Evolutionary conservation across 2,113 vertebrate species (phyloP), one percentile per base, ranked within the genome.

Genomic region (Atrichornis clamosus): DNA sequence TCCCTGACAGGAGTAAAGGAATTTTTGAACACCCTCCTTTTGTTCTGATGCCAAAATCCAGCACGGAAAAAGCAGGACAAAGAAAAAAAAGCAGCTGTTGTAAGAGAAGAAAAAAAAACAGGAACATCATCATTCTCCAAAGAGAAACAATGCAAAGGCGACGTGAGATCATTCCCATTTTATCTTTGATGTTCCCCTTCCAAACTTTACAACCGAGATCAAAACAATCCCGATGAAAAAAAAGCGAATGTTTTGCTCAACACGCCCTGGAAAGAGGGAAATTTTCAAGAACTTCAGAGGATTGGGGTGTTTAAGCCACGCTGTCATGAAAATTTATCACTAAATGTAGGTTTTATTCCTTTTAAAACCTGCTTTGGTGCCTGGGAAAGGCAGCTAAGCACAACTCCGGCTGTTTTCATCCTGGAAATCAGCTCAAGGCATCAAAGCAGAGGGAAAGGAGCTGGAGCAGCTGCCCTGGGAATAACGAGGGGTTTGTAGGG

Each of bases 161-260:
- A 4, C 0, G 0, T 4, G 28, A 84, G 27, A 55, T 35, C 18
- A 0, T 32, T 65, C 64, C 9, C 20, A 1, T 14, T 52, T 44
- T 24, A 2, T 7, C 53, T 55, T 33, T 46, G 69, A 15, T 42
- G 9, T 30, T 63, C 33, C 69, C 21, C 1, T 35, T 82, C 65
- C 78, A 32, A 53, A 3, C 15, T 81, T 77, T 18, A 26, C 55
- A 28, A 22, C 4, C 0, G 37, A 74, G 69, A 78, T 75, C 47
- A 67, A 68, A 82, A 90, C 10, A 22, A 41, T 4, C 44, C 67
- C 1, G 0, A 3, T 59, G n/a, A n/a, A n/a, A n/a, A n/a, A n/a
- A n/a, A n/a, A 2, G 26, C 0, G 0, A 62, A 27, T 1, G 5
- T 24, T 91, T 62, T 55, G 20, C 52, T 79, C 74, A 13, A 33